These are phyloP conservation scores for Clarias gariepinus DNA, from an alignment of 2,113 vertebrate species.

Conservation along the genomic window DNA sequence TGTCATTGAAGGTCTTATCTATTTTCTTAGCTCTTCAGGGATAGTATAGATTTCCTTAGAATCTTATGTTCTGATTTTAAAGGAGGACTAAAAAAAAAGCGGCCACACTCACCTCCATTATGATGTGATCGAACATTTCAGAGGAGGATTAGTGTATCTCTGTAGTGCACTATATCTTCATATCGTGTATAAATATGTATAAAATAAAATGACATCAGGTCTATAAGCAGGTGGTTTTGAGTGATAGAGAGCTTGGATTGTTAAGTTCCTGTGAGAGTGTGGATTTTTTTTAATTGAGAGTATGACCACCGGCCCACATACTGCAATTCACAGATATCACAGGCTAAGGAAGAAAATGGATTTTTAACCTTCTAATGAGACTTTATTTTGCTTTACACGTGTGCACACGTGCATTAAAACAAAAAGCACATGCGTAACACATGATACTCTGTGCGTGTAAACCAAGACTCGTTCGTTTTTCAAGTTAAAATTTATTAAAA, in stretches of 20 bases:
- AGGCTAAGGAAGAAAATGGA: too few species aligned
- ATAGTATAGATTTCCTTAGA: constrained; percentile 59
- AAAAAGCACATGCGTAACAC: too few species aligned
- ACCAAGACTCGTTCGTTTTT: too few species aligned
- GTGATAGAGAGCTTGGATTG: neutral
- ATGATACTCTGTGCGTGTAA: too few species aligned
- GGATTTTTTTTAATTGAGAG: neutral
- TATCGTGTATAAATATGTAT: neutral
- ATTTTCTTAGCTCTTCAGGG: constrained; percentile 46
- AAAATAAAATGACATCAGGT: neutral
- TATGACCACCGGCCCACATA: neutral
- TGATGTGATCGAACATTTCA: neutral
- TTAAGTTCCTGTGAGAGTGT: neutral
- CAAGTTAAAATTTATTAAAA: too few species aligned
- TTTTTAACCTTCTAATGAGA: too few species aligned
- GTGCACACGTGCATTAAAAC: too few species aligned
- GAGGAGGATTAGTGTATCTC: neutral
- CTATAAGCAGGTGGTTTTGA: neutral
- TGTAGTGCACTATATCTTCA: neutral
- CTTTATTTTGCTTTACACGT: too few species aligned
- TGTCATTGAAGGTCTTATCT: constrained; percentile 57
- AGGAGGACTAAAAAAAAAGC: constrained; percentile 25
- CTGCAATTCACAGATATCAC: neutral
- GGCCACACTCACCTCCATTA: neutral
- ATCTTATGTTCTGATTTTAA: constrained; percentile 18